Conservation (phyloP, 2,113 vertebrate genomes). For the Acrocephalus kingi region DNA sequence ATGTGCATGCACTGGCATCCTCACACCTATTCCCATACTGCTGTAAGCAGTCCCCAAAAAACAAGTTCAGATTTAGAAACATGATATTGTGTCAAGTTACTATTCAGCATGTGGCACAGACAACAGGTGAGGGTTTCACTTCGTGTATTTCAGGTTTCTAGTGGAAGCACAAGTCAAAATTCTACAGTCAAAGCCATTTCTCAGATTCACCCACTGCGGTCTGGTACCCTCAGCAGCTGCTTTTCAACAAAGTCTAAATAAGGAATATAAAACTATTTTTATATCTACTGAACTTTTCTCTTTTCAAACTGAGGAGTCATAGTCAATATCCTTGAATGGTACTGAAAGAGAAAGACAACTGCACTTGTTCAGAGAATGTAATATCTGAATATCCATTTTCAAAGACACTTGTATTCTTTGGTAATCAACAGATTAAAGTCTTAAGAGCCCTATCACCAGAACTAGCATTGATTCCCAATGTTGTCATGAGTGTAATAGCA, state of each 20-base stretch:
- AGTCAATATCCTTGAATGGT: background rate
- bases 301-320: background rate
- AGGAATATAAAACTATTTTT: background rate
- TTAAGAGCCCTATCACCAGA: background rate
- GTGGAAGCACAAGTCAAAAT: background rate
- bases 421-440: background rate
- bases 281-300: background rate
- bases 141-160: background rate
- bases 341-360: background rate
- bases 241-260: background rate
- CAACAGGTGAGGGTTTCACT: background rate
- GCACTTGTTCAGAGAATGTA: background rate
- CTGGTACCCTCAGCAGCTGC: background rate
- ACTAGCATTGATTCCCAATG: background rate
- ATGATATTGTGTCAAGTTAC: background rate
- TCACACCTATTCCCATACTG: background rate
- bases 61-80: background rate
- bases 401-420: background rate
- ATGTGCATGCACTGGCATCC: accelerated
- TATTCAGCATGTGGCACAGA: background rate
- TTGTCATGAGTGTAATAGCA: background rate
- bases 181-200: background rate
- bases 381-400: background rate
- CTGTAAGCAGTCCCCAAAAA: background rate
- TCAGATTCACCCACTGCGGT: background rate